phyloP scores from a whole-genome alignment of 2,797 vertebrate species.

The Urocyon cinereoargenteus region DNA sequence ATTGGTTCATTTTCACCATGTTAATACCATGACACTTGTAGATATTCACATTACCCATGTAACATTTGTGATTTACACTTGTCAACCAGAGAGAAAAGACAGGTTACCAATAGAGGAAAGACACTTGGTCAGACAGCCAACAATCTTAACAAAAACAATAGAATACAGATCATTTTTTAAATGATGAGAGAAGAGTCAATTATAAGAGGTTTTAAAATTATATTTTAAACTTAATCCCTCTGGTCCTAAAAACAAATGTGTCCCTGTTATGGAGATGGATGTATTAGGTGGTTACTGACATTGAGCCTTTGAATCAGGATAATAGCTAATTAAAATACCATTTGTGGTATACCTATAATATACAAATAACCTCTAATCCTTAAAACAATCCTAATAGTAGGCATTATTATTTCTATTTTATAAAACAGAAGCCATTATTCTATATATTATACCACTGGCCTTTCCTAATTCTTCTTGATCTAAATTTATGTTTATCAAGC shows the following conservation, averaged over 20 bases:
- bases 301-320: neutral
- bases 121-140: neutral
- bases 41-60: neutral
- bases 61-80: neutral
- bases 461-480: neutral
- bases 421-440: conserved; percentile 23
- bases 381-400: conserved; percentile 12
- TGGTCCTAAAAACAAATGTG: neutral
- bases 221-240: neutral
- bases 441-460: neutral
- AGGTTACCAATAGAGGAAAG: neutral
- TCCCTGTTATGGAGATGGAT: neutral
- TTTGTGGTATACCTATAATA: neutral
- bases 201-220: neutral
- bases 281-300: neutral
- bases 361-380: neutral
- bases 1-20: neutral
- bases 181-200: neutral
- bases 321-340: conserved; percentile 18
- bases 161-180: neutral
- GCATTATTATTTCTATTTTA: neutral
- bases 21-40: neutral
- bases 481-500: neutral
- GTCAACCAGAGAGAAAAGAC: neutral
- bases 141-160: neutral